Percentiles rank a stretch among this genome's conserved stretches.
phyloP scores from a whole-genome alignment of 2,888 invertebrate genomes.

The Drosophila buzzatii region DNA sequence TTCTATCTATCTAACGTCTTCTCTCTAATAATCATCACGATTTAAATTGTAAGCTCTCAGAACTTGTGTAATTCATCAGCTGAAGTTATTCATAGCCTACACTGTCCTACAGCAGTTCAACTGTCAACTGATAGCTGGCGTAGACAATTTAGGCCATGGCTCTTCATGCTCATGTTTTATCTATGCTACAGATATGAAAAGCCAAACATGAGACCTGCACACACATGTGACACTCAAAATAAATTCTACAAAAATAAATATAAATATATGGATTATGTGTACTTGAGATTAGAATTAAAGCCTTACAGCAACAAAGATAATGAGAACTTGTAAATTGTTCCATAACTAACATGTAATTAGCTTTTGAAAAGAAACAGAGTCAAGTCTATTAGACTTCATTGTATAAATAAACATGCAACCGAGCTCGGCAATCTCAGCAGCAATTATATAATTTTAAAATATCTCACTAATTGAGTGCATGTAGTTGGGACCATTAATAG shows the following conservation, averaged over 20 bases:
- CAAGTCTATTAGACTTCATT: slow-evolving; percentile 10
- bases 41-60: neutral
- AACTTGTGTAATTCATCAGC: slow-evolving; percentile 14
- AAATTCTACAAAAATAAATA: slow-evolving; percentile 36
- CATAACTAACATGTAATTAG: slow-evolving; percentile 6
- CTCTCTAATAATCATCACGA: neutral
- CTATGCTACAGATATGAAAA: slow-evolving; percentile 62
- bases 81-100: slow-evolving; percentile 24
- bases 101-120: slow-evolving; percentile 23
- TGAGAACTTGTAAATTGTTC: neutral
- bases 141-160: slow-evolving; percentile 69
- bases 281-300: slow-evolving; percentile 16
- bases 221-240: slow-evolving; percentile 48
- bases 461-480: slow-evolving; percentile 11
- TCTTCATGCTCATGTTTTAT: slow-evolving; percentile 48
- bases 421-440: slow-evolving; percentile 24
- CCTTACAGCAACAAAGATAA: neutral
- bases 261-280: slow-evolving; percentile 36
- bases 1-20: no score
- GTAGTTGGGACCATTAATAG: neutral
- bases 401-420: slow-evolving; percentile 15
- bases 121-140: slow-evolving; percentile 48
- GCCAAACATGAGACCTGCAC: slow-evolving; percentile 39
- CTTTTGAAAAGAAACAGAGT: neutral
- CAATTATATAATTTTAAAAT: slow-evolving; percentile 32